Conservation (phyloP, 1,140 invertebrate genomes). For the Meloidogyne floridensis region DNA sequence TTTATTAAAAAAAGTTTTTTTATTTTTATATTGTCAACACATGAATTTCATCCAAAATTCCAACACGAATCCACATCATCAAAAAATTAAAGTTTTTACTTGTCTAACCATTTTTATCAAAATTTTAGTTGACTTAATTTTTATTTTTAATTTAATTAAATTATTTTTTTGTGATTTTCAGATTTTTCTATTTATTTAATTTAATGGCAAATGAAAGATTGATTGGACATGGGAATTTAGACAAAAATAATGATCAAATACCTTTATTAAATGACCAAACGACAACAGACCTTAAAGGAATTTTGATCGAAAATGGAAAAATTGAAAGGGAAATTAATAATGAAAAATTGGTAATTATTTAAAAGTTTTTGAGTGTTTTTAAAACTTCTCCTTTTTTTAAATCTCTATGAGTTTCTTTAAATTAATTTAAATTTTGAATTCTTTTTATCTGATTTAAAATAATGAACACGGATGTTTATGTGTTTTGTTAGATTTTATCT, state of each 20-base stretch:
- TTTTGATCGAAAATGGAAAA: slow-evolving; percentile 4
- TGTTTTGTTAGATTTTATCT: not conserved
- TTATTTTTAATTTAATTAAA: not conserved
- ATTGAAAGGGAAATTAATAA: not conserved
- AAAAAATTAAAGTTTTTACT: no score
- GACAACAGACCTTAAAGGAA: not conserved
- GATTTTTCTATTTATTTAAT: no score
- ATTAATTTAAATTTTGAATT: no score
- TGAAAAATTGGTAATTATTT: not conserved
- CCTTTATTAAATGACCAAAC: not conserved
- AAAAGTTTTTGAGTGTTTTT: no score
- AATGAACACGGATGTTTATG: not conserved
- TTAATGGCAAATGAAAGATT: not conserved
- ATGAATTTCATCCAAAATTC: no score
- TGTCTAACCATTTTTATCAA: no score
- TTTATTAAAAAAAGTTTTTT: no score
- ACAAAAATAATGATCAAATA: not conserved
- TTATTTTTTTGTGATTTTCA: not conserved
- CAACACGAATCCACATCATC: no score
- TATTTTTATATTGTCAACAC: no score
- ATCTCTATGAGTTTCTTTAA: no score
- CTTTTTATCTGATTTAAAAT: not conserved
- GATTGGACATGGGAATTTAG: not conserved
- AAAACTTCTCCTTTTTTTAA: no score
- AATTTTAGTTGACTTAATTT: not conserved